phyloP scores from a whole-genome alignment of 92 coral and sea anemone species.

The Epizoanthus scotinus region DNA sequence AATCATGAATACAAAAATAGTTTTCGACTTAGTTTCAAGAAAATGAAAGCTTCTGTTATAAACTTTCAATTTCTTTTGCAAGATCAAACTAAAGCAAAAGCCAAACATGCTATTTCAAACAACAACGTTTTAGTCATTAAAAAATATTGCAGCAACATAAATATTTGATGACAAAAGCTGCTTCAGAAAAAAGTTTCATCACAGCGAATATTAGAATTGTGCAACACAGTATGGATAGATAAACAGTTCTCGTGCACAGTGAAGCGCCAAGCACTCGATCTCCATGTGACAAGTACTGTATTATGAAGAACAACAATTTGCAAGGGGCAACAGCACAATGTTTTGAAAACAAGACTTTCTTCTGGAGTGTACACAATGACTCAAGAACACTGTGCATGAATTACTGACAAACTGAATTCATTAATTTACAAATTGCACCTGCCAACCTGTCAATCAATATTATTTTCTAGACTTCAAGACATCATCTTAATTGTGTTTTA shows the following conservation, averaged over 20 bases:
- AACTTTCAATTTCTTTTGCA: not conserved
- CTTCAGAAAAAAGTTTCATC: not conserved
- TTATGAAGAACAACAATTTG: not conserved
- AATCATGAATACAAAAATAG: too few species aligned
- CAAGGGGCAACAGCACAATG: not conserved
- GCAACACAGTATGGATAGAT: too few species aligned
- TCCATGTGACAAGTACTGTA: too few species aligned
- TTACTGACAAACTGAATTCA: conserved; percentile 1
- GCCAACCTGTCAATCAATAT: not conserved
- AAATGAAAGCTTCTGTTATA: not conserved
- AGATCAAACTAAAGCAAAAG: not conserved
- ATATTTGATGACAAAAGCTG: conserved; percentile 24
- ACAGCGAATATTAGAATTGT: not conserved
- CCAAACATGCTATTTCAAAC: not conserved
- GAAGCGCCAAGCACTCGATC: too few species aligned
- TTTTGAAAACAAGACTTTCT: not conserved
- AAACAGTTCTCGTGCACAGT: too few species aligned
- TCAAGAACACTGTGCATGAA: not conserved
- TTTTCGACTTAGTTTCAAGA: not conserved
- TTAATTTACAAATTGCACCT: conserved; percentile 30
- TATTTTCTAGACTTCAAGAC: not conserved
- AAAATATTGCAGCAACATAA: conserved; percentile 20
- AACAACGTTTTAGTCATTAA: conserved; percentile 3
- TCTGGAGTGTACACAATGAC: not conserved
- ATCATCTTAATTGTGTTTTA: not conserved